phyloP scores from a whole-genome alignment of 2,113 vertebrate species.

The Atractosteus spatula region DNA sequence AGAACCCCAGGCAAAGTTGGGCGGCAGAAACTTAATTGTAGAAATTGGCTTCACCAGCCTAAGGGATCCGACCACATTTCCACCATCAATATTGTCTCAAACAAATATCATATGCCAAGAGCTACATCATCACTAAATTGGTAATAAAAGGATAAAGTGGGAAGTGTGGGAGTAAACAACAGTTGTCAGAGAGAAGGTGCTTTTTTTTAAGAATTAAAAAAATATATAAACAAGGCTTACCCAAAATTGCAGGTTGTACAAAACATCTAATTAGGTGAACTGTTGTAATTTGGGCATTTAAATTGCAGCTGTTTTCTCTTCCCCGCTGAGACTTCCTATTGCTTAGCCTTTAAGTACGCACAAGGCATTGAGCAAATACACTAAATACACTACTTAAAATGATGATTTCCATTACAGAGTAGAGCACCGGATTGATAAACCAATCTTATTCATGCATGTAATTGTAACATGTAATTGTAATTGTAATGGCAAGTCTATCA shows the following conservation, averaged over 20 bases:
- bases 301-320: constrained; percentile 10
- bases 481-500: no score
- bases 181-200: background rate
- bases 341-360: background rate
- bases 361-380: background rate
- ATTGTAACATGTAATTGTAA: background rate
- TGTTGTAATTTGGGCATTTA: constrained; percentile 25
- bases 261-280: constrained; percentile 28
- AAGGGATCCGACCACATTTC: background rate
- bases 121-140: background rate
- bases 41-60: background rate
- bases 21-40: background rate
- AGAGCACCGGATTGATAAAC: background rate
- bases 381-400: constrained; percentile 21
- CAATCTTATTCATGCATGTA: constrained; percentile 9
- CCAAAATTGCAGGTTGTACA: constrained; percentile 31
- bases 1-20: background rate
- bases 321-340: constrained; percentile 3
- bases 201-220: background rate
- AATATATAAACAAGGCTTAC: background rate
- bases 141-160: background rate
- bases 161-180: background rate
- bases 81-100: background rate
- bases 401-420: constrained; percentile 9
- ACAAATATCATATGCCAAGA: background rate